Evolutionary conservation across 2,888 invertebrate genomes (phyloP), one percentile per base, ranked within the genome.

Genomic region (Scaptomyza cyrtandrae): DNA sequence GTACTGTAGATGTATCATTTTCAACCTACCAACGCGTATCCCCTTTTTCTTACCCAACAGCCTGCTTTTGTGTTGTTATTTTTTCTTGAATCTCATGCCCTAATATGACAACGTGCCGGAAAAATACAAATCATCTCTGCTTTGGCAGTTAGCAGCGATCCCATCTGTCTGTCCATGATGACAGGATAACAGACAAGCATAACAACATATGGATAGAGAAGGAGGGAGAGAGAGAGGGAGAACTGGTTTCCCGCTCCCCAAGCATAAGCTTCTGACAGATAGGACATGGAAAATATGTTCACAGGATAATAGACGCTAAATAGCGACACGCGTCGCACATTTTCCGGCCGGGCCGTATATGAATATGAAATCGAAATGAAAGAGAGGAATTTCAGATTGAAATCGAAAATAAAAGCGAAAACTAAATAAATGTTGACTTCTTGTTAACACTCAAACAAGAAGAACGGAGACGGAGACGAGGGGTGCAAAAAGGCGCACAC

Each of bases 221-320:
- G 5, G 24, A 24, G 24, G 10, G n/a, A 24, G 44, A 45, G 45
- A 24, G 24, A 24, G 24, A 10, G n/a, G n/a, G 44, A 45, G 45
- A 24, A 29, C 33, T 31, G 13, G 19, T 53, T 33, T 7, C 27
- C 10, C 33, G 14, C 19, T 14, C 43, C 19, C 39, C 3, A 0
- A 6, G 11, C 37, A 0, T n/a, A n/a, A 31, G 11, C 14, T 14
- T 1, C 13, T 29, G 46, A 39, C 41, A 44, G 57, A 48, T 46
- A 61, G 78, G 86, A 88, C 78, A 70, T 60, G 75, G 57, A 80
- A 82, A 89, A 90, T 88, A 89, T 90, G 89, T 75, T 87, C 78
- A 66, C 78, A 78, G 84, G 80, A 90, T 91, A 91, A 91, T 91
- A 89, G 90, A 86, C 84, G 88, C 91, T 91, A 92, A 91, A 91